Conservation (phyloP, 2,797 vertebrate genomes). For the Yasuhikotakia modesta region DNA sequence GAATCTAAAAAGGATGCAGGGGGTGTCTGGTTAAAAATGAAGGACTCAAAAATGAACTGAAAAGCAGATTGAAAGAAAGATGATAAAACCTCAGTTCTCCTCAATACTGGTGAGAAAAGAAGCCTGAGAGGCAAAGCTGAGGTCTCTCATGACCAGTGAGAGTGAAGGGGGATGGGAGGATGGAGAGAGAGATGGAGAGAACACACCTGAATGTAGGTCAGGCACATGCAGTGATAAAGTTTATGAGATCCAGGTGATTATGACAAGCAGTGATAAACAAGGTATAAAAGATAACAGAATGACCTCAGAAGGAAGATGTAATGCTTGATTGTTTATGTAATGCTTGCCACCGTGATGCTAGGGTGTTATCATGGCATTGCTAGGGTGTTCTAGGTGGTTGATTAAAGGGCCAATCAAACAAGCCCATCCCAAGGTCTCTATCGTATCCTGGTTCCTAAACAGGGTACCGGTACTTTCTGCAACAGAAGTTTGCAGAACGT, state of each 20-base stretch:
- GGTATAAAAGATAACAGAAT: neutral
- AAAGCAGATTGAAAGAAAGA: constrained; percentile 9
- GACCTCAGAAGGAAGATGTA: neutral
- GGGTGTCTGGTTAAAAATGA: constrained; percentile 34
- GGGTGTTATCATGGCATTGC: neutral
- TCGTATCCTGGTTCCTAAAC: neutral
- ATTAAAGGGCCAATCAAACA: neutral
- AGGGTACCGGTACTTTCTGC: neutral
- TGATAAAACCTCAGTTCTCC: constrained; percentile 34
- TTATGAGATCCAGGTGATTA: constrained; percentile 10
- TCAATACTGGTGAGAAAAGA: neutral
- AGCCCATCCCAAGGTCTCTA: neutral
- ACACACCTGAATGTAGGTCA: constrained; percentile 67
- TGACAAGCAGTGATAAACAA: constrained; percentile 5
- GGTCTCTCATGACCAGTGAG: constrained; percentile 15
- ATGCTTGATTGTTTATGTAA: neutral
- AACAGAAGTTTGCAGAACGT: too few species aligned
- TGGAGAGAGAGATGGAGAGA: constrained; percentile 43
- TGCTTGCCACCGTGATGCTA: neutral
- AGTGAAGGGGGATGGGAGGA: constrained; percentile 42
- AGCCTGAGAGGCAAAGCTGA: constrained; percentile 14
- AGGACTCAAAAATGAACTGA: neutral
- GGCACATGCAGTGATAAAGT: constrained; percentile 15
- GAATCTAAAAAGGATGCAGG: constrained; percentile 30
- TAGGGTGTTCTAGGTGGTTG: neutral